These are phyloP conservation scores for Drosophila mojavensis DNA, from an alignment of 1,140 invertebrate genomes.

Conservation along the genomic window DNA sequence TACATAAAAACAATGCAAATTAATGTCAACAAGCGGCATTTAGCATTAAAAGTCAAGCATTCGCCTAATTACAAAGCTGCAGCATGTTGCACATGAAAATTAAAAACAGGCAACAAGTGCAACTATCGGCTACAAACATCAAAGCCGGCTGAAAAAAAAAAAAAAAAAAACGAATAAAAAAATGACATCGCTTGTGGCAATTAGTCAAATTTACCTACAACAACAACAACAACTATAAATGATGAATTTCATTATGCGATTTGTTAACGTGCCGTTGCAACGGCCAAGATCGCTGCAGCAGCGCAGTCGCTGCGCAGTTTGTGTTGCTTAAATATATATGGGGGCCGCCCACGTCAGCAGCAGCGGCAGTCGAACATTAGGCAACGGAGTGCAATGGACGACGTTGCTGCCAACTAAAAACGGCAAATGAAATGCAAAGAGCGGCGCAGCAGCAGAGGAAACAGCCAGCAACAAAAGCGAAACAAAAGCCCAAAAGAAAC, in stretches of 20 bases:
- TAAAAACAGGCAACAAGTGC: constrained; percentile 48
- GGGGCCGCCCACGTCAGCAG: constrained; percentile 50
- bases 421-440: constrained; percentile 35
- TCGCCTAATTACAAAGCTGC: constrained; percentile 63
- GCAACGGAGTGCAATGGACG: constrained; percentile 71
- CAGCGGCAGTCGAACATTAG: constrained; percentile 17
- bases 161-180: neutral
- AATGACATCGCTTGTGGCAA: constrained; percentile 49
- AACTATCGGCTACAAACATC: constrained; percentile 50
- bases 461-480: constrained; percentile 43
- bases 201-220: constrained; percentile 68
- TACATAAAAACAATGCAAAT: constrained; percentile 73
- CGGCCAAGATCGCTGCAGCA: constrained; percentile 61
- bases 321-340: neutral
- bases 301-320: constrained; percentile 10
- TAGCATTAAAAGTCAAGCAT: constrained; percentile 64
- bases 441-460: constrained; percentile 31
- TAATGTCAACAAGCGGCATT: constrained; percentile 71
- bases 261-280: constrained; percentile 55
- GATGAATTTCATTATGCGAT: constrained; percentile 60
- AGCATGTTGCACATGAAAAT: constrained; percentile 55
- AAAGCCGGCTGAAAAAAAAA: constrained; percentile 38
- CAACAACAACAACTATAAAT: constrained; percentile 33
- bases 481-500: constrained; percentile 18
- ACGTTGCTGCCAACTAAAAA: constrained; percentile 34